Conservation (phyloP, 2,113 vertebrate species). For the Sterna hirundo region DNA sequence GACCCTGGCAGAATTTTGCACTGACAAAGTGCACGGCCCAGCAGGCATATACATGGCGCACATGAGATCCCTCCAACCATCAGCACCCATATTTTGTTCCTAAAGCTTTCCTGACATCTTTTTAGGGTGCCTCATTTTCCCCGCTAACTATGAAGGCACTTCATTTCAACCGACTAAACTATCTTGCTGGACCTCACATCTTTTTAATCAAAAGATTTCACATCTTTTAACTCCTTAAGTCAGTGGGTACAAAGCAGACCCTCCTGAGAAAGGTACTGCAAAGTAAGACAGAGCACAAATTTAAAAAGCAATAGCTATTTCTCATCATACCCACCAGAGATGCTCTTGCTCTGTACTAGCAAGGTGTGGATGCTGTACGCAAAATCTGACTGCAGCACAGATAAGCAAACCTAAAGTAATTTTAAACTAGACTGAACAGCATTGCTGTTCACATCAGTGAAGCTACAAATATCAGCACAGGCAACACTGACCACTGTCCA, state of each 20-base stretch:
- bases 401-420: neutral
- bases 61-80: neutral
- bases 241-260: neutral
- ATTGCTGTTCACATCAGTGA: neutral
- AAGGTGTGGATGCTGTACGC: neutral
- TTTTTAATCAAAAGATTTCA: neutral
- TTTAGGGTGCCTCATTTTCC: neutral
- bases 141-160: neutral
- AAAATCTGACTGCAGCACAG: neutral
- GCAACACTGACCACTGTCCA: neutral
- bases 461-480: neutral
- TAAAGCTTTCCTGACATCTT: neutral
- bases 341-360: neutral
- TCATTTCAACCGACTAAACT: neutral
- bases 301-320: neutral
- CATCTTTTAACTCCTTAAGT: neutral
- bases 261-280: neutral
- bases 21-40: rapidly evolving
- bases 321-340: neutral
- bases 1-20: neutral
- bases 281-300: neutral
- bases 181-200: neutral
- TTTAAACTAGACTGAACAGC: conserved; percentile 10
- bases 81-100: neutral
- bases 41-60: neutral